Conservation (phyloP, 2,113 vertebrate genomes). For the Phainopepla nitens region DNA sequence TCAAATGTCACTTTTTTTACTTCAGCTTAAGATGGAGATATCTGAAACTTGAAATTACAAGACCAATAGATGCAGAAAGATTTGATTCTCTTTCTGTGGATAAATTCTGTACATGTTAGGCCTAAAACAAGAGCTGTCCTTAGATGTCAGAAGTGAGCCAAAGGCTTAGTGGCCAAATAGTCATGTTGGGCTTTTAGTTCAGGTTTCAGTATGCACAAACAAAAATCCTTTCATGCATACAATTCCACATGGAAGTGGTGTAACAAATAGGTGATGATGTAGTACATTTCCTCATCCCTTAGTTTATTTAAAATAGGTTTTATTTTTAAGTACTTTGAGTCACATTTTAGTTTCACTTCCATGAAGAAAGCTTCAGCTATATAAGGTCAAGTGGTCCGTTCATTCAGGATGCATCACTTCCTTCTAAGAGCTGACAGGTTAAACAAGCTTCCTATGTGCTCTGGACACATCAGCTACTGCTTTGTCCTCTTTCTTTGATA, state of each 20-base stretch:
- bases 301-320: background rate
- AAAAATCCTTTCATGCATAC: background rate
- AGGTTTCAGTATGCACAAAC: background rate
- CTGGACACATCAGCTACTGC: background rate
- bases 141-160: background rate
- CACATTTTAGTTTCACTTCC: conserved; percentile 24
- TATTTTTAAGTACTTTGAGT: conserved; percentile 18
- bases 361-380: background rate
- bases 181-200: background rate
- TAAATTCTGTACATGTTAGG: background rate
- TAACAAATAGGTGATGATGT: background rate
- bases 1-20: background rate
- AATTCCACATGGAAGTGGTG: background rate
- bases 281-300: background rate
- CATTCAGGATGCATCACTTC: conserved; percentile 14
- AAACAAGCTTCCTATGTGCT: background rate
- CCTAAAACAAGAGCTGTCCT: background rate
- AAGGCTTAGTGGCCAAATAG: background rate
- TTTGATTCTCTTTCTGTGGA: background rate
- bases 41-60: background rate
- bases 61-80: background rate
- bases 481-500: background rate
- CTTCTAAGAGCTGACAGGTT: background rate
- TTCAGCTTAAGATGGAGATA: background rate
- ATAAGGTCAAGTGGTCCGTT: conserved; percentile 3